Evolutionary conservation across 2,113 vertebrate genomes (phyloP).

Genomic region (Gambusia affinis): DNA sequence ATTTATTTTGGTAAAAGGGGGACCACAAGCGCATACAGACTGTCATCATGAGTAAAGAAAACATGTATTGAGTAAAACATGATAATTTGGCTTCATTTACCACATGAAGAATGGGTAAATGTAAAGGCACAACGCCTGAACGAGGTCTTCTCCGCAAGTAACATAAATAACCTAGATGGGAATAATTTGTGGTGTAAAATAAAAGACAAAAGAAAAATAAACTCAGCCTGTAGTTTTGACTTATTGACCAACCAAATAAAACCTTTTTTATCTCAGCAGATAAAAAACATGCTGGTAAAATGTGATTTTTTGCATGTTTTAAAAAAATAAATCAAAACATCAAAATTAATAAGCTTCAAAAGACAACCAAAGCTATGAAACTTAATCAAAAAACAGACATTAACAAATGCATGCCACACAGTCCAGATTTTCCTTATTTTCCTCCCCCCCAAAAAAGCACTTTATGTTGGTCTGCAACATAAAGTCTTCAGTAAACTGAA

Average conservation of each 20-base stretch:
- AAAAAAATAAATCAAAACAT: not conserved
- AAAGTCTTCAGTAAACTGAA: not conserved
- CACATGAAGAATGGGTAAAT: constrained; percentile 32
- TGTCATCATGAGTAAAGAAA: constrained; percentile 49
- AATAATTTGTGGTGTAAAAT: constrained; percentile 43
- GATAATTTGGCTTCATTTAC: constrained; percentile 47
- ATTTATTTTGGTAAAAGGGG: constrained; percentile 50
- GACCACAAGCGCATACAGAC: constrained; percentile 52
- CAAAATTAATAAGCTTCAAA: not conserved
- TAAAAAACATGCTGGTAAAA: not conserved
- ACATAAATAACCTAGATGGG: constrained; percentile 41
- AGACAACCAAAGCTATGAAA: not conserved
- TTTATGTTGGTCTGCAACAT: not conserved
- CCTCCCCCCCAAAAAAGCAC: not conserved
- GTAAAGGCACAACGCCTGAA: constrained; percentile 23
- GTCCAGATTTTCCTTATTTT: not conserved
- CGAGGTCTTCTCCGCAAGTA: constrained; percentile 22
- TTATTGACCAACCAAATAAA: constrained; percentile 20
- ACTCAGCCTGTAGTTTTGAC: constrained; percentile 19
- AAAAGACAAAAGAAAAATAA: constrained; percentile 23
- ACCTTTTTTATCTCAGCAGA: not conserved
- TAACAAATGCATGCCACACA: not conserved
- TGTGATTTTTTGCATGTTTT: not conserved
- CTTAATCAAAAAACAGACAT: not conserved
- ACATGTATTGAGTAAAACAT: constrained; percentile 46